These are phyloP conservation scores for Erithacus rubecula DNA, from an alignment of 2,797 vertebrate genomes.

Conservation along the genomic window DNA sequence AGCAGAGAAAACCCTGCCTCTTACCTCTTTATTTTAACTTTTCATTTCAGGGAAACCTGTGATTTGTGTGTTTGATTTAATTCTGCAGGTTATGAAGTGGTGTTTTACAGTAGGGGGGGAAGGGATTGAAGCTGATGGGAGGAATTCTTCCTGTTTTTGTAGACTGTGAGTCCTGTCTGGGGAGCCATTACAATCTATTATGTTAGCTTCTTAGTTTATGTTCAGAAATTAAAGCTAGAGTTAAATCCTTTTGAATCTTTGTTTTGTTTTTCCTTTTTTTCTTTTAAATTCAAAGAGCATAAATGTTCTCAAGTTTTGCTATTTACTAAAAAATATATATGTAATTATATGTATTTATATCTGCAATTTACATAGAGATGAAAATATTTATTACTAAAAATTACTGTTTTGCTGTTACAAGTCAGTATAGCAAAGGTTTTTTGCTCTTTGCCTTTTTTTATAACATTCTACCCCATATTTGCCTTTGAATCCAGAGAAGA, in stretches of 20 bases:
- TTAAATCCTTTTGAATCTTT: neutral
- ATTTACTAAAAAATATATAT: neutral
- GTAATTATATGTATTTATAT: neutral
- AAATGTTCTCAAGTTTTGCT: neutral
- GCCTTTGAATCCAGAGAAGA: neutral
- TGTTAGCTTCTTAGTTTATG: constrained; percentile 30
- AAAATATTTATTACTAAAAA: neutral
- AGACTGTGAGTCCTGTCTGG: constrained; percentile 38
- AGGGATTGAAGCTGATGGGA: neutral
- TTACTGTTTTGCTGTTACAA: neutral
- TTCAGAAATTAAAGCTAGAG: neutral
- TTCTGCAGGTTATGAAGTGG: constrained; percentile 43
- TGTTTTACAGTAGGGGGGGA: neutral
- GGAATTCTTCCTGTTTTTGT: constrained; percentile 62
- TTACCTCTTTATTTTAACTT: constrained; percentile 10
- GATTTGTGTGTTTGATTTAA: constrained; percentile 52
- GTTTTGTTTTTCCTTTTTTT: too few species aligned
- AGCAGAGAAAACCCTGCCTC: neutral
- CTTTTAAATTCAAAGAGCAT: neutral
- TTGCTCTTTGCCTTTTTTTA: neutral
- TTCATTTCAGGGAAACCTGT: neutral
- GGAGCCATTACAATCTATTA: constrained; percentile 35
- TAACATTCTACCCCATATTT: neutral
- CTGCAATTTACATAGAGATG: neutral
- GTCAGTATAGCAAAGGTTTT: neutral